These are phyloP conservation scores for Eupristina koningsbergeri DNA, from an alignment of 1,140 invertebrate species.

Conservation along the genomic window DNA sequence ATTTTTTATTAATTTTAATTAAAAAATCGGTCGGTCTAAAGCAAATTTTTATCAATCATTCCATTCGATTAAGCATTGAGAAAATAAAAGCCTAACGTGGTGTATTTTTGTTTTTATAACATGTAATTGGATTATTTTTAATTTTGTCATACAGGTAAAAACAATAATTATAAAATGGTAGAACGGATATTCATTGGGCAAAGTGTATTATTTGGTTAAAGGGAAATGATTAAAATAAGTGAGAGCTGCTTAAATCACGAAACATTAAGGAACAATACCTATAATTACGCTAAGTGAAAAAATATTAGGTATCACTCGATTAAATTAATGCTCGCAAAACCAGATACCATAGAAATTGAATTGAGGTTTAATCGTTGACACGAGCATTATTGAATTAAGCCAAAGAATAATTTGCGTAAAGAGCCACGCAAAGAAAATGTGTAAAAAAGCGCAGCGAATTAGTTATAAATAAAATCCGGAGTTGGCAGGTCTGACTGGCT, in stretches of 20 bases:
- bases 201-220: neutral
- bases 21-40: no score
- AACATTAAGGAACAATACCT: neutral
- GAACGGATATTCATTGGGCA: no score
- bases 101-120: no score
- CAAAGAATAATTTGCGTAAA: neutral
- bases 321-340: neutral
- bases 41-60: no score
- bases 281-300: neutral
- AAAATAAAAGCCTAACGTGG: no score
- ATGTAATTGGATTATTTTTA: no score
- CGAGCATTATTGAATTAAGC: neutral
- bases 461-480: constrained; percentile 27
- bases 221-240: neutral
- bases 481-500: neutral
- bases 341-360: neutral
- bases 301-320: neutral
- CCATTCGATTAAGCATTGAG: no score
- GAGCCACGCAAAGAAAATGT: no score
- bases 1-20: no score
- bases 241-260: neutral
- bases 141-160: no score
- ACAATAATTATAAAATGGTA: no score
- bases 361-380: neutral
- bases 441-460: neutral